Evolutionary conservation across 2,797 vertebrate species (phyloP).

Genomic region (Threskiornis aethiopicus): DNA sequence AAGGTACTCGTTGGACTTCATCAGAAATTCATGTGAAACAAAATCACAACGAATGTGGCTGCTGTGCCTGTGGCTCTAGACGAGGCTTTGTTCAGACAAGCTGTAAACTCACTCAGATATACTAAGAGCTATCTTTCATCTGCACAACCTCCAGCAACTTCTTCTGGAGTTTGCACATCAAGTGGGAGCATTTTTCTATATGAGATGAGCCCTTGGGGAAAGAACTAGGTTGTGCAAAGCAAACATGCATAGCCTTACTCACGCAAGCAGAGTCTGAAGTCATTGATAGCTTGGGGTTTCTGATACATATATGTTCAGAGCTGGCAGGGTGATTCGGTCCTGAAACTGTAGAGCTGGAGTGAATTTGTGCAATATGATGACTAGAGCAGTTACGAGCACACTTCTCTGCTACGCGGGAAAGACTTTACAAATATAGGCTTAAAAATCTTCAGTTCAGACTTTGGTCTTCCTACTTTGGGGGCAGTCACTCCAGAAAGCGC

Average conservation of each 20-base stretch:
- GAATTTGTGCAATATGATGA: neutral
- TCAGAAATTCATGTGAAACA: neutral
- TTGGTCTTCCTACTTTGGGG: neutral
- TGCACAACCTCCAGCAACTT: neutral
- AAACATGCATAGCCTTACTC: neutral
- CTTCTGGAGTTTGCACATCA: neutral
- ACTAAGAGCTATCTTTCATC: neutral
- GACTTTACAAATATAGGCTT: neutral
- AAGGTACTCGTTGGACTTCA: neutral
- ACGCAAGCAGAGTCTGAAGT: neutral
- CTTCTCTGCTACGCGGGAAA: neutral
- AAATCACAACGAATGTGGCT: neutral
- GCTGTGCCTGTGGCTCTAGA: neutral
- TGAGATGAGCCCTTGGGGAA: neutral
- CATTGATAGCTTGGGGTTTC: neutral
- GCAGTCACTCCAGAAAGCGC: neutral
- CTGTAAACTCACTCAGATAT: neutral
- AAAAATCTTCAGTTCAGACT: neutral
- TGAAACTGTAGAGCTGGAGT: neutral
- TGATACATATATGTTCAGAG: neutral
- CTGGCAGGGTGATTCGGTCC: neutral
- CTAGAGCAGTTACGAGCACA: neutral
- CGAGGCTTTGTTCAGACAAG: neutral
- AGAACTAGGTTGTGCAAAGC: neutral
- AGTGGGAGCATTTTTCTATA: neutral